Evolutionary conservation across 2,888 invertebrate genomes (phyloP).

Genomic region (Leucoma salicis): DNA sequence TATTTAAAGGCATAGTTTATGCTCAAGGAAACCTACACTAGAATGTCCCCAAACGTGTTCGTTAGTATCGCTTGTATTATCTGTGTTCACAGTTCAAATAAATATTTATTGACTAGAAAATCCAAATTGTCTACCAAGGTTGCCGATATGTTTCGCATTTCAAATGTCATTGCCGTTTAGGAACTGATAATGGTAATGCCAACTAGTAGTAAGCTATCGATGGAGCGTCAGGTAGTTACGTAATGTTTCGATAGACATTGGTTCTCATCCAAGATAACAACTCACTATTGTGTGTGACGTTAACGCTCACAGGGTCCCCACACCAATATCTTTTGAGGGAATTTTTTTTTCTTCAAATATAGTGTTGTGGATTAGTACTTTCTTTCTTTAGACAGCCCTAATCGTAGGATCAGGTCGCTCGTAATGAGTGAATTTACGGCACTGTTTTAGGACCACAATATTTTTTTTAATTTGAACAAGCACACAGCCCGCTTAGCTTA

Average conservation of each 20-base stretch:
- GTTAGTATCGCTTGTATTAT: slow-evolving; percentile 10
- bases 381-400: too few relatives aligned
- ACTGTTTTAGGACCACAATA: too few relatives aligned
- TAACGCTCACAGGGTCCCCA: slow-evolving; percentile 18
- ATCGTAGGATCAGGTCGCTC: too few relatives aligned
- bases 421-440: too few relatives aligned
- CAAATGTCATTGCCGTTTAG: slow-evolving; percentile 46
- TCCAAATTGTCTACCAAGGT: slow-evolving; percentile 34
- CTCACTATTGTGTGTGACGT: slow-evolving; percentile 42
- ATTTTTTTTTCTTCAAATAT: too few relatives aligned
- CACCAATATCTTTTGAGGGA: too few relatives aligned
- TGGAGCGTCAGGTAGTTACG: slow-evolving; percentile 66
- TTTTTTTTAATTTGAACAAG: too few relatives aligned
- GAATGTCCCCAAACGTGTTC: slow-evolving; percentile 17
- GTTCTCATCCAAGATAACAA: slow-evolving; percentile 54
- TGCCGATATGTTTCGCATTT: slow-evolving; percentile 26
- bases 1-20: not conserved
- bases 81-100: slow-evolving; percentile 9
- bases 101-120: slow-evolving; percentile 26
- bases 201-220: slow-evolving; percentile 29
- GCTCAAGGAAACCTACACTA: slow-evolving; percentile 2
- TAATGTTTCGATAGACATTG: slow-evolving; percentile 63
- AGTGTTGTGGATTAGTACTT: too few relatives aligned
- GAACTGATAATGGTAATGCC: slow-evolving; percentile 28
- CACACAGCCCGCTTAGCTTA: too few relatives aligned